These are phyloP conservation scores for Amphimedon queenslandica DNA, from an alignment of 37 sponge, comb jelly and placozoan species.

Conservation along the genomic window DNA sequence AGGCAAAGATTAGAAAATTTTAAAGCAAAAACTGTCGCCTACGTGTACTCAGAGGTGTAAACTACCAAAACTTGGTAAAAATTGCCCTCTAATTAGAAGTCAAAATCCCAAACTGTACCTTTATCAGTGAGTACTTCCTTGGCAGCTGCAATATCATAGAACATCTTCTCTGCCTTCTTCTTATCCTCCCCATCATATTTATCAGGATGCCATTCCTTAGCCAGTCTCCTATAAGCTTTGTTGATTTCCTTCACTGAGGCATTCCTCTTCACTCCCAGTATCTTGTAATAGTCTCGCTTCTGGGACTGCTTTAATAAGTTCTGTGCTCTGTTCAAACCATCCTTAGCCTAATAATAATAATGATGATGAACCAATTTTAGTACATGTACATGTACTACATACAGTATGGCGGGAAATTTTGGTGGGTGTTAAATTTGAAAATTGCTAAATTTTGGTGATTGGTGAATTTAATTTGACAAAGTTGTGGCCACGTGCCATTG, in stretches of 20 bases:
- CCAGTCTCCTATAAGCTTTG: slow-evolving; percentile 92
- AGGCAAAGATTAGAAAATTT: not conserved
- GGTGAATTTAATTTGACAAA: too few relatives aligned
- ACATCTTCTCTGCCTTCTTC: slow-evolving; percentile 94
- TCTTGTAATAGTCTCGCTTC: slow-evolving; percentile 98
- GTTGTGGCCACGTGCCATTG: too few relatives aligned
- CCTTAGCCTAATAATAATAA: slow-evolving; percentile 54
- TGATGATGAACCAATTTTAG: not conserved
- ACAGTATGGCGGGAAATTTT: too few relatives aligned
- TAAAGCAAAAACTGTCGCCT: not conserved
- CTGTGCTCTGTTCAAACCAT: slow-evolving; percentile 86
- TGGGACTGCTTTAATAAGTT: slow-evolving; percentile 93
- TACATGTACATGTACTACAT: not conserved
- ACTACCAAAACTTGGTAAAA: not conserved
- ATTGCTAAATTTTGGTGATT: too few relatives aligned
- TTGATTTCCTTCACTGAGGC: slow-evolving; percentile 83
- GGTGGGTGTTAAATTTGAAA: too few relatives aligned
- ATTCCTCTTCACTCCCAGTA: slow-evolving; percentile 90
- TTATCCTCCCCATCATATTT: slow-evolving; percentile 81
- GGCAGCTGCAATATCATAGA: slow-evolving; percentile 97
- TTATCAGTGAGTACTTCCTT: slow-evolving; percentile 96
- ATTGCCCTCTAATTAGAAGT: not conserved
- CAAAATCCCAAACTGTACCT: too few relatives aligned
- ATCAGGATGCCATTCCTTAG: slow-evolving; percentile 94
- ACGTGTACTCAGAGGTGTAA: not conserved